Conservation (phyloP, 2,113 vertebrate species). For the Prietella phreatophila region DNA sequence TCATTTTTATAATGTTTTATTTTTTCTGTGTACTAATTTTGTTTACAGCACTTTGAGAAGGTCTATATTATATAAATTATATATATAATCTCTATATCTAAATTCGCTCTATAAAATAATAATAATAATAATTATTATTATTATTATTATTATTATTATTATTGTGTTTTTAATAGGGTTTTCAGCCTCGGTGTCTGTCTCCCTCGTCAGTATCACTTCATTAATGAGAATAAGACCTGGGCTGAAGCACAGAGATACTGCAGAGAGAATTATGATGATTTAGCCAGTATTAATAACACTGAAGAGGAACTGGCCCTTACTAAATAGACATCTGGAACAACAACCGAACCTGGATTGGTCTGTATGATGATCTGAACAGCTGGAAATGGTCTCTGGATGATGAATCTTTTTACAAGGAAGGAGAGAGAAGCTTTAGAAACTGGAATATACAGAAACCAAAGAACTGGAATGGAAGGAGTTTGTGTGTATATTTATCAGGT, state of each 20-base stretch:
- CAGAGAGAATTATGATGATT: conserved; percentile 4
- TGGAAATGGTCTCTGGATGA: conserved; percentile 38
- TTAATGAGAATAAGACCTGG: conserved; percentile 18
- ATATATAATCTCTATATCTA: no score
- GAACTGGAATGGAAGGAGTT: background rate
- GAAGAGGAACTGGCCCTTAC: background rate
- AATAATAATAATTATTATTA: no score
- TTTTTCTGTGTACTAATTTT: no score
- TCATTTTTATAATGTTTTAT: no score
- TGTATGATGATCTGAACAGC: conserved; percentile 5
- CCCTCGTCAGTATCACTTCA: conserved; percentile 32
- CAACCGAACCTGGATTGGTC: conserved; percentile 6
- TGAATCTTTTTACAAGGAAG: conserved; percentile 26
- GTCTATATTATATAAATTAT: no score
- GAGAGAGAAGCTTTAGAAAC: conserved; percentile 4
- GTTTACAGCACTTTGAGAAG: no score
- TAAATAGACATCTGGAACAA: background rate
- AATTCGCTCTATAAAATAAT: no score
- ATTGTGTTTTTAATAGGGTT: background rate
- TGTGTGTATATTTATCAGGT: conserved; percentile 9
- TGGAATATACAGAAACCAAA: conserved; percentile 1
- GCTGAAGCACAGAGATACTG: conserved; percentile 31
- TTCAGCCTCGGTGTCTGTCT: background rate
- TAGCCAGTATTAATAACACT: background rate
- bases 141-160: no score